phyloP scores from a whole-genome alignment of 2,888 invertebrate genomes.

The Andrena flavipes region DNA sequence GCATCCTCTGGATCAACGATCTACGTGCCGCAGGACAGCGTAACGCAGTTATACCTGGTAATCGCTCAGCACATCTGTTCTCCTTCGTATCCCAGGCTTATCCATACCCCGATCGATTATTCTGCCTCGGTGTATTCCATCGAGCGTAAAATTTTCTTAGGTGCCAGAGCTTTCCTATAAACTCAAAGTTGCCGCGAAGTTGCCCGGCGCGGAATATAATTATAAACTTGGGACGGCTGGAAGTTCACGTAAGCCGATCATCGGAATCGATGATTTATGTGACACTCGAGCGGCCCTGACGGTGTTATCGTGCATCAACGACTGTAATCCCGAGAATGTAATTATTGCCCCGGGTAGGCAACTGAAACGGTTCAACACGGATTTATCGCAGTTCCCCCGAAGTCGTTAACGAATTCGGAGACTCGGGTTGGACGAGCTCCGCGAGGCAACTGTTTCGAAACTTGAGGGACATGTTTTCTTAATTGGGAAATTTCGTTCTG shows the following conservation, averaged over 20 bases:
- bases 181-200: background rate
- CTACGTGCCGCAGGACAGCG: background rate
- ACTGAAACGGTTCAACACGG: background rate
- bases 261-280: conserved; percentile 29
- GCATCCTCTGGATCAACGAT: conserved; percentile 38
- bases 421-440: background rate
- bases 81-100: conserved; percentile 38
- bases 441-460: background rate
- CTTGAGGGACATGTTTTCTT: background rate
- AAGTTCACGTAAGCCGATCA: conserved; percentile 1
- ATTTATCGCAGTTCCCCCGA: background rate
- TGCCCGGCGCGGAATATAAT: conserved; percentile 13
- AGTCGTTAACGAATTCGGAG: background rate
- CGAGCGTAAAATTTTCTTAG: conserved; percentile 37
- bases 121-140: conserved; percentile 7
- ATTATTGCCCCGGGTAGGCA: background rate
- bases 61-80: conserved; percentile 64
- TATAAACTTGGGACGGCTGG: conserved; percentile 17
- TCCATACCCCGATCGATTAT: conserved; percentile 46
- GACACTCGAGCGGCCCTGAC: background rate
- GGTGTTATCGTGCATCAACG: conserved; percentile 4
- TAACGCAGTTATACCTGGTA: conserved; percentile 61
- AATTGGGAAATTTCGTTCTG: background rate
- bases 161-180: background rate
- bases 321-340: background rate